These are phyloP conservation scores for Monomorium pharaonis DNA, from an alignment of 1,140 invertebrate species.

Conservation along the genomic window DNA sequence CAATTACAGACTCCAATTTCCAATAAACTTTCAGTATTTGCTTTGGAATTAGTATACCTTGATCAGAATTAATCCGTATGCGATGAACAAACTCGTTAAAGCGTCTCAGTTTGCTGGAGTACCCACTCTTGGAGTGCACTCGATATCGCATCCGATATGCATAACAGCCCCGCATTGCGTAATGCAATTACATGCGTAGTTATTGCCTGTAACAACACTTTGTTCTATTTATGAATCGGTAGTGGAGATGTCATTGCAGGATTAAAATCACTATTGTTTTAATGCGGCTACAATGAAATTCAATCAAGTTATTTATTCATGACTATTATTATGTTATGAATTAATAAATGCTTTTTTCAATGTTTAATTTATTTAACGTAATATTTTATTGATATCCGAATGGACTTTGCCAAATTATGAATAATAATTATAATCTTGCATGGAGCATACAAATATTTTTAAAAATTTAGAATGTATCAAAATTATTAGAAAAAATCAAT, in stretches of 20 bases:
- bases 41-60: constrained; percentile 24
- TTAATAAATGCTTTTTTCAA: neutral
- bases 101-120: constrained; percentile 52
- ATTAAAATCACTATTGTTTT: constrained; percentile 69
- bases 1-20: constrained; percentile 2
- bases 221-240: constrained; percentile 66
- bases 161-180: neutral
- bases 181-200: constrained; percentile 54
- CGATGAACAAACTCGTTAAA: constrained; percentile 57
- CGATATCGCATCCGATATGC: constrained; percentile 40
- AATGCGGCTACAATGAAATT: constrained; percentile 45
- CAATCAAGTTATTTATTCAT: constrained; percentile 41
- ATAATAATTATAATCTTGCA: neutral
- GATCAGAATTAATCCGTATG: constrained; percentile 57
- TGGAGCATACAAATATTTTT: neutral
- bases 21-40: neutral
- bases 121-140: constrained; percentile 47
- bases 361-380: neutral
- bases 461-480: neutral
- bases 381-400: neutral
- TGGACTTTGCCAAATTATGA: neutral
- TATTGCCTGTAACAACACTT: constrained; percentile 61
- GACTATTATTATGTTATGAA: neutral
- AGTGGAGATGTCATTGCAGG: constrained; percentile 38
- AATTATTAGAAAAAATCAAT: neutral